Evolutionary conservation across 2,113 vertebrate species (phyloP), one percentile per base, ranked within the genome.

Genomic region (Callospermophilus lateralis): DNA sequence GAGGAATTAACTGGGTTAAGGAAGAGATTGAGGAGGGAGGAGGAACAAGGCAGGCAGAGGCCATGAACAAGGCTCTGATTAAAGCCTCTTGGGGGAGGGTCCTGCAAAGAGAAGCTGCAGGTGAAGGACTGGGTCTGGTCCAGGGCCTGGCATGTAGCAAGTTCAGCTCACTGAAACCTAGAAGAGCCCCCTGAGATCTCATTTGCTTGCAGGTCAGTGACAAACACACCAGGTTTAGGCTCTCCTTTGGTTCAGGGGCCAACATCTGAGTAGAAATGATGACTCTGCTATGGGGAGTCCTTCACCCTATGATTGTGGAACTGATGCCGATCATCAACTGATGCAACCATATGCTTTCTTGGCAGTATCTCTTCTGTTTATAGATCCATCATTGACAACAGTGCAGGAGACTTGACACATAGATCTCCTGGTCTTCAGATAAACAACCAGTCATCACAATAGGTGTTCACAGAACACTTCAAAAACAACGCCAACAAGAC

Each of bases 31-130:
- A 4, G 15, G 39, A 19, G 2, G 30, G 58, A 48, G 28, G 32
- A 8, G 16, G 24, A 22, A 45, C 5, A 3, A 0, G 15, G 61
- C 2, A 4, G 13, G 77, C 12, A 30, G 67, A 45, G 32, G 42
- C 16, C 70, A n/a, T 32, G 3, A 15, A 53, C 0, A 11, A 86
- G 51, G 34, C 13, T 8, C 5, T 4, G 13, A 39, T 6, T 26
- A 20, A 32, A 42, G 26, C 34, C 7, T n/a, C 4, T 13, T 16
- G 6, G 13, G 26, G 11, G 28, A 58, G 32, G 39, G 5, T 2
- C 15, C 48, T n/a, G 17, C 4, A 13, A 34, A 20, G 3, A 8
- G 24, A 30, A 45, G 63, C 34, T 3, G 53, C 28, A 26, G n/a
- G n/a, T 42, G 8, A 26, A 55, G 11, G 0, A 9, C 11, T 3